Evolutionary conservation across 2,797 vertebrate species (phyloP).

Genomic region (Nasua narica): DNA sequence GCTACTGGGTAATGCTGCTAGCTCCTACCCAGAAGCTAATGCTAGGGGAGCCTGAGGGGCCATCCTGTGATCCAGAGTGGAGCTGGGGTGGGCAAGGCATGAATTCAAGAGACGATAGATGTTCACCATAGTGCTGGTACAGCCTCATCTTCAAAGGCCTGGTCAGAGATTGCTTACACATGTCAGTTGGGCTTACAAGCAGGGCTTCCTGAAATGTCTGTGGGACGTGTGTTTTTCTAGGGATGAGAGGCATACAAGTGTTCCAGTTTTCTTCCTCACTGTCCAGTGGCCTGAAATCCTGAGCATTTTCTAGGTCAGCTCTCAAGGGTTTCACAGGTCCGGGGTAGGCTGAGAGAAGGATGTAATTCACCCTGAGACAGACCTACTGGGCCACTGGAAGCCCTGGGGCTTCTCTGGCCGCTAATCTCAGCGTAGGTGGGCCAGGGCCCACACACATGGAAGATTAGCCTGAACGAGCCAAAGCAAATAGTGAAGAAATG

Average conservation of each 20-base stretch:
- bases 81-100: not conserved
- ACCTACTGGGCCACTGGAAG: not conserved
- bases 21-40: not conserved
- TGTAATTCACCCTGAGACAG: not conserved
- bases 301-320: not conserved
- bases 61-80: not conserved
- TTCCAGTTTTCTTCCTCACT: not conserved
- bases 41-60: not conserved
- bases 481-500: not conserved
- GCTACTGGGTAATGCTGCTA: too few species aligned
- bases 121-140: not conserved
- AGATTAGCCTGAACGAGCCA: not conserved
- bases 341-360: not conserved
- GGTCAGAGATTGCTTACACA: not conserved
- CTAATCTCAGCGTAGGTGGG: not conserved
- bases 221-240: not conserved
- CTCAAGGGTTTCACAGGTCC: not conserved
- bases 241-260: not conserved
- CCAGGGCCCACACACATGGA: not conserved
- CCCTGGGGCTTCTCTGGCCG: not conserved
- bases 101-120: not conserved
- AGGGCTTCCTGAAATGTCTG: not conserved
- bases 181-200: not conserved
- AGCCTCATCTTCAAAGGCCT: not conserved
- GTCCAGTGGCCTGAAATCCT: not conserved